These are phyloP conservation scores for Tigriopus californicus DNA, from an alignment of 2,888 invertebrate genomes.

Conservation along the genomic window DNA sequence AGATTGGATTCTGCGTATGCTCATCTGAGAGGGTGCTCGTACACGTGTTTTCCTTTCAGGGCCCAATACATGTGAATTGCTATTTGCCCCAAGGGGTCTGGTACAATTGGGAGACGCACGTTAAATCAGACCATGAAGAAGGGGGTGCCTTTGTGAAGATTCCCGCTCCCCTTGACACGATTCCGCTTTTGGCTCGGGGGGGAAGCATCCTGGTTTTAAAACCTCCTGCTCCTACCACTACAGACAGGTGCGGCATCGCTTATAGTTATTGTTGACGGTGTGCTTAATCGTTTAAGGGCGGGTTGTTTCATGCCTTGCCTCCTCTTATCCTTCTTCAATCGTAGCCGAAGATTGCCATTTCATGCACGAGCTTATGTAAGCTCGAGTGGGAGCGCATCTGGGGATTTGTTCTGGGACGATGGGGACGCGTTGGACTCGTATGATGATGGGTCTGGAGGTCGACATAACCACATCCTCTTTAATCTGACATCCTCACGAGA, in stretches of 20 bases:
- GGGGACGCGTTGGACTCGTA: conserved; percentile 36
- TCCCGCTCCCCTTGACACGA: conserved; percentile 23
- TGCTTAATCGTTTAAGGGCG: no score
- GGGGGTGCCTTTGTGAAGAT: conserved; percentile 22
- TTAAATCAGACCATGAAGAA: neutral
- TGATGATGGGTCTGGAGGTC: neutral
- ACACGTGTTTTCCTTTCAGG: no score
- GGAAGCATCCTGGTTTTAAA: conserved; percentile 25
- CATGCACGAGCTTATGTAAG: conserved; percentile 26
- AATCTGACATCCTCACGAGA: neutral
- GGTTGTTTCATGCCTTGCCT: conserved; percentile 16
- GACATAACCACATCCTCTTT: neutral
- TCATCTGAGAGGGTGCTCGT: no score
- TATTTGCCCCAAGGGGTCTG: conserved; percentile 37
- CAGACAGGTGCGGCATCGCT: no score
- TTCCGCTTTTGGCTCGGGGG: conserved; percentile 24
- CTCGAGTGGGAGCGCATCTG: conserved; percentile 13
- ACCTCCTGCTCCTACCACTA: conserved; percentile 22
- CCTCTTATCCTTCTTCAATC: conserved; percentile 16
- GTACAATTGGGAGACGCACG: conserved; percentile 38
- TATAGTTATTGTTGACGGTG: no score
- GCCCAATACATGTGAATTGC: neutral
- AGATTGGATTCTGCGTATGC: no score
- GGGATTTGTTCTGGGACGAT: conserved; percentile 20
- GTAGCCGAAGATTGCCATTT: conserved; percentile 40